Percentiles rank a stretch among this genome's conserved stretches.
Conservation (phyloP, 2,888 invertebrate species). For the Proisotoma minuta region DNA sequence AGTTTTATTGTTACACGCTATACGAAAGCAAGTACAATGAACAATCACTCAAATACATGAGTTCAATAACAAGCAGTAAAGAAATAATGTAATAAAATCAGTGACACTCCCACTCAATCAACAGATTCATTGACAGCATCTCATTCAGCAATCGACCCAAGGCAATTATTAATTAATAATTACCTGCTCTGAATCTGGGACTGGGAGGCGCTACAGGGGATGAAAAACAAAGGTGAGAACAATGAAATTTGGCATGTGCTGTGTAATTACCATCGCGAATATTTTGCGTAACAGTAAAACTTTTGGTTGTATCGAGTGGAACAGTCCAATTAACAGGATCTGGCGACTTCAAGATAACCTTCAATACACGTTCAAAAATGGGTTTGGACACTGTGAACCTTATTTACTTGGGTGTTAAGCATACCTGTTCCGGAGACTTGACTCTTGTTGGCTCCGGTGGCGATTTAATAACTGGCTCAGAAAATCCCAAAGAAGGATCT, state of each 20-base stretch:
- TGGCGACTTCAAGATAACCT: constrained; percentile 85
- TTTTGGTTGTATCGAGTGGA: constrained; percentile 86
- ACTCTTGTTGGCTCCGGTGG: constrained; percentile 89
- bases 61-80: not conserved
- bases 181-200: constrained; percentile 47
- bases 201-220: constrained; percentile 46
- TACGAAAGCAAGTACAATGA: not conserved
- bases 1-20: constrained; percentile 1
- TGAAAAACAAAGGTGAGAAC: constrained; percentile 14
- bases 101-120: too few species aligned
- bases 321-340: constrained; percentile 95
- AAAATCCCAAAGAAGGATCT: constrained; percentile 46
- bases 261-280: constrained; percentile 55
- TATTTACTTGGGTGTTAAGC: not conserved
- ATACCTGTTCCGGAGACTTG: constrained; percentile 72
- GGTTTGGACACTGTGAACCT: not conserved
- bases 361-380: constrained; percentile 4
- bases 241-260: not conserved
- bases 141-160: too few species aligned
- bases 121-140: too few species aligned
- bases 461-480: constrained; percentile 76
- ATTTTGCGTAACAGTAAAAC: constrained; percentile 88
- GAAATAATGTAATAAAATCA: too few species aligned
- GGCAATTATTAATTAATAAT: too few species aligned
- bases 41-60: not conserved